Evolutionary conservation across 2,113 vertebrate genomes (phyloP), one percentile per base, ranked within the genome.

Genomic region (Xenus cinereus): DNA sequence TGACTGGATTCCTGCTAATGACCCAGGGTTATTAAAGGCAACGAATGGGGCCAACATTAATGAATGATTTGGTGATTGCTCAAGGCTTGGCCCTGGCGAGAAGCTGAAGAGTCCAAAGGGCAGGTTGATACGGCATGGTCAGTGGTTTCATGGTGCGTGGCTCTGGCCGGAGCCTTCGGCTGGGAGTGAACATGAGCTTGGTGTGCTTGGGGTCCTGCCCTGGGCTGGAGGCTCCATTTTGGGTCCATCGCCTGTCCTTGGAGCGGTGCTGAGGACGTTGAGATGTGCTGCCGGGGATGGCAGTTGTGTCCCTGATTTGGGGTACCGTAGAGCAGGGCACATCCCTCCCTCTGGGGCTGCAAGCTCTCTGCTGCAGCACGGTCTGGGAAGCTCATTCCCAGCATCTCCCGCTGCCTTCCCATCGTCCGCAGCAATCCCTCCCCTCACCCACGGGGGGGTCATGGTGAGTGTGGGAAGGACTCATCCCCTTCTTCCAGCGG

Each of bases 301-400:
- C 71, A 32, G 30, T 10, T 18, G 7, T 27, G 39, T 13, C 67
- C 64, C 22, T 3, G n/a, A 0, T 78, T 23, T 53, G 77, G 62
- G 84, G 23, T 75, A 62, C 27, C 2, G 10, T 0, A 3, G 54
- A 7, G 14, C 0, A 1, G 54, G 54, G 23, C 14, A 10, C 0
- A 0, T 48, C 59, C 67, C 15, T 60, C 2, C 11, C 64, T 48
- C 17, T 0, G 0, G 63, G 68, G 43, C 13, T 0, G 1, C 0
- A 24, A 54, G 73, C 21, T 54, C 21, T 0, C 2, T 0, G 23
- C 26, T 30, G 60, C n/a, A 14, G 32, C 32, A 10, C 5, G 2
- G 11, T 20, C 3, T 1, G 48, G 79, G 43, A 67, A 28, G 3
- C 16, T 86, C 3, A 1, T 96, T 93, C 87, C 81, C 87, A 71